phyloP scores from a whole-genome alignment of 2,797 vertebrate species.

The Cuniculus paca region DNA sequence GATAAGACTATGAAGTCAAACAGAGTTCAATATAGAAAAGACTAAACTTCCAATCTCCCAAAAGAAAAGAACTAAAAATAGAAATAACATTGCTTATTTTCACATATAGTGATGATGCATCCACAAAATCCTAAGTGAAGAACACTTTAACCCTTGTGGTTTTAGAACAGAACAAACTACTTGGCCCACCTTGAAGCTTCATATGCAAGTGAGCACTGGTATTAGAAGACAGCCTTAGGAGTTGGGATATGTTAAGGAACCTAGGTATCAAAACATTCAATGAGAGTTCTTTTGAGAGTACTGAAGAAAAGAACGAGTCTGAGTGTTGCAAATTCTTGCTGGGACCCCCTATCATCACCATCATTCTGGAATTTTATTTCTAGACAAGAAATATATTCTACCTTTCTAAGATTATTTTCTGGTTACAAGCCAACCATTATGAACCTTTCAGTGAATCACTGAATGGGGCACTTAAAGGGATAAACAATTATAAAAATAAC shows the following conservation, averaged over 20 bases:
- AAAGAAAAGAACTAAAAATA: constrained; percentile 69
- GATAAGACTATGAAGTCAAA: constrained; percentile 68
- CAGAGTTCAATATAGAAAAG: constrained; percentile 67
- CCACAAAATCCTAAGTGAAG: constrained; percentile 49
- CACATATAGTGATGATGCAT: not conserved
- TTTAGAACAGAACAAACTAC: not conserved
- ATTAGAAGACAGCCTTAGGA: not conserved
- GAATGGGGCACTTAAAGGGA: constrained; percentile 82
- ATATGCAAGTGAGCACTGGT: not conserved
- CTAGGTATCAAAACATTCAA: not conserved
- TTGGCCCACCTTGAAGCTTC: not conserved
- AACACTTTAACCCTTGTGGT: constrained; percentile 47
- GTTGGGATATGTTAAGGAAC: not conserved
- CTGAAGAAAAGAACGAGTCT: constrained; percentile 45
- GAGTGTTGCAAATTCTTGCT: constrained; percentile 60
- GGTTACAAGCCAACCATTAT: constrained; percentile 76
- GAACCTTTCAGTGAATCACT: constrained; percentile 81
- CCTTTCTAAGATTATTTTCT: constrained; percentile 83
- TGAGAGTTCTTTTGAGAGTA: not conserved
- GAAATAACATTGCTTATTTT: constrained; percentile 46
- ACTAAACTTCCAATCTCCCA: constrained; percentile 35
- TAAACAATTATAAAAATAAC: constrained; percentile 88
- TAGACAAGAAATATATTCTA: constrained; percentile 77
- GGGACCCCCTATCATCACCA: constrained; percentile 76
- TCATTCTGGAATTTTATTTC: constrained; percentile 75